Conservation (phyloP, 2,797 vertebrate genomes). For the Euthynnus affinis region DNA sequence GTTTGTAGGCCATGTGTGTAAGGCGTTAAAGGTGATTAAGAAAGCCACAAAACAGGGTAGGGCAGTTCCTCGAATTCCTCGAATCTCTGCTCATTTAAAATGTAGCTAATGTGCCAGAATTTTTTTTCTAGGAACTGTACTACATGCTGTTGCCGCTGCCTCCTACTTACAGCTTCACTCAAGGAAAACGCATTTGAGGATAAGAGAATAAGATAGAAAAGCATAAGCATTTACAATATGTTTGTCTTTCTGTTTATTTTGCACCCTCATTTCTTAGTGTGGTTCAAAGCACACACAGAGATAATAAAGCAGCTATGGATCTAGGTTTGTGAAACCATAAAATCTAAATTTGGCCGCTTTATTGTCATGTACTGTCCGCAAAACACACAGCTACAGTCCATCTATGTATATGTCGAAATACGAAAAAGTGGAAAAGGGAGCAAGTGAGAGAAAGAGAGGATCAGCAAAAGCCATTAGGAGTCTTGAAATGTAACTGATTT, state of each 20-base stretch:
- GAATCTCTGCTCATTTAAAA: conserved; percentile 23
- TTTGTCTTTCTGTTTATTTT: conserved; percentile 14
- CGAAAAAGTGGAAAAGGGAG: conserved; percentile 7
- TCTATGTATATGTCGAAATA: conserved; percentile 6
- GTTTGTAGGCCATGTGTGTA: conserved; percentile 4
- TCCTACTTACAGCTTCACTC: not conserved
- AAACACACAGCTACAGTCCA: not conserved
- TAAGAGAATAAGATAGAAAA: not conserved
- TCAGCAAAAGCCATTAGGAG: conserved; percentile 60
- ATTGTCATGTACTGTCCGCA: not conserved
- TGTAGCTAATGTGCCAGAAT: conserved; percentile 1
- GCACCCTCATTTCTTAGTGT: not conserved
- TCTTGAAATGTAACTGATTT: conserved; percentile 66
- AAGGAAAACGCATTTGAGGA: conserved; percentile 22
- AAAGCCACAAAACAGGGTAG: conserved; percentile 38
- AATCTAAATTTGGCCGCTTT: not conserved
- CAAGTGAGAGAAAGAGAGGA: conserved; percentile 50
- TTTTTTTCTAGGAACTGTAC: conserved; percentile 30
- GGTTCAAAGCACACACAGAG: conserved; percentile 1
- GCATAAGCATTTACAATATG: not conserved
- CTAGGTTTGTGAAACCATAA: conserved; percentile 8
- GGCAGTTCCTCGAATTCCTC: conserved; percentile 47
- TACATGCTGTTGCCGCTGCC: not conserved
- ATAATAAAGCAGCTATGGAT: not conserved
- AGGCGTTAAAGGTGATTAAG: conserved; percentile 28